These are phyloP conservation scores for Rhyacophila brunnea DNA, from an alignment of 1,140 invertebrate species.

Conservation along the genomic window DNA sequence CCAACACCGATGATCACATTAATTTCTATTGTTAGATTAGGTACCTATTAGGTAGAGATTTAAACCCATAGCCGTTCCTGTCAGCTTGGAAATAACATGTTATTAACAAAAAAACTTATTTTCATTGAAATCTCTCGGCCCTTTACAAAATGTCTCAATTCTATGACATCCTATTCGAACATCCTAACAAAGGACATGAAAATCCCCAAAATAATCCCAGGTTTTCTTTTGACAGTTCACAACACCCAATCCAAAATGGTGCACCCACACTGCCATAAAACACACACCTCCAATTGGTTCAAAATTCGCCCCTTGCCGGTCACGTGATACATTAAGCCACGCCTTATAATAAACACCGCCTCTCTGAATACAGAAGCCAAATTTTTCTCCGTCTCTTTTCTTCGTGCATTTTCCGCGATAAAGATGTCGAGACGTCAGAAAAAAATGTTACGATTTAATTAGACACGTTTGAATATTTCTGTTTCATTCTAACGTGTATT, in stretches of 20 bases:
- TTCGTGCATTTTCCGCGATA: neutral
- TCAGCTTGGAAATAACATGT: too few relatives aligned
- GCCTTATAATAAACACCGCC: slow-evolving; percentile 25
- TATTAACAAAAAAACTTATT: too few relatives aligned
- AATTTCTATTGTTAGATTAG: too few relatives aligned
- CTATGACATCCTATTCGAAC: too few relatives aligned
- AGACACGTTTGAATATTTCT: neutral
- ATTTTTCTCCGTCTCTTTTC: slow-evolving; percentile 15
- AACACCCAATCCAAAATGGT: slow-evolving; percentile 43
- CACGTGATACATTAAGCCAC: slow-evolving; percentile 28
- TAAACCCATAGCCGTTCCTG: too few relatives aligned
- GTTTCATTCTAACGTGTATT: slow-evolving; percentile 1
- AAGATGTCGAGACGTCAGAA: slow-evolving; percentile 14
- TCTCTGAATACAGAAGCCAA: slow-evolving; percentile 13
- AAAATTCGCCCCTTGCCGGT: slow-evolving; percentile 9
- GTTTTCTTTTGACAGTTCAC: too few relatives aligned
- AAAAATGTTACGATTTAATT: slow-evolving; percentile 8
- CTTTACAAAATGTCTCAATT: too few relatives aligned
- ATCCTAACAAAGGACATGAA: too few relatives aligned
- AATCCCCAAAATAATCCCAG: too few relatives aligned
- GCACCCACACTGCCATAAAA: slow-evolving; percentile 8
- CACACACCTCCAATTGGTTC: slow-evolving; percentile 38
- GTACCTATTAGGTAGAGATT: too few relatives aligned
- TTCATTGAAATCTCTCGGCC: too few relatives aligned
- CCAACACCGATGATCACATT: too few relatives aligned